Evolutionary conservation across 2,113 vertebrate species (phyloP).

Genomic region (Zootoca vivipara): DNA sequence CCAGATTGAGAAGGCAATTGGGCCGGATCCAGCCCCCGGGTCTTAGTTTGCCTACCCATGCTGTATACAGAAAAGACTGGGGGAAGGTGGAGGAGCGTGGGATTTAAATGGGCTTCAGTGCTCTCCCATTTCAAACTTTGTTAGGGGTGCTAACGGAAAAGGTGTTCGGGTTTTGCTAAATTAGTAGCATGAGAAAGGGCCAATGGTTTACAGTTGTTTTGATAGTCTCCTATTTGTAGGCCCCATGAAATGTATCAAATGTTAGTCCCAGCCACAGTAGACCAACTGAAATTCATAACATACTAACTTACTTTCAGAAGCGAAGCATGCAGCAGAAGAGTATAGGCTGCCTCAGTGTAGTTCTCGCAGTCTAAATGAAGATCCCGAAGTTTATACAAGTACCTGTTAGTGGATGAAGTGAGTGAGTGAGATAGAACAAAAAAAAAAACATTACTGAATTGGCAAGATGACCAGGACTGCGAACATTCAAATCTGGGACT

Average conservation of each 20-base stretch:
- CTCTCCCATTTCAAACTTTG: no score
- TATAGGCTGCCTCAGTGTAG: slow-evolving; percentile 95
- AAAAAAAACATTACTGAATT: background rate
- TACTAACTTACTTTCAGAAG: slow-evolving; percentile 87
- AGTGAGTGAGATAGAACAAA: background rate
- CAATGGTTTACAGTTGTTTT: background rate
- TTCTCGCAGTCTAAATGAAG: slow-evolving; percentile 96
- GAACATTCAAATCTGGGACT: background rate
- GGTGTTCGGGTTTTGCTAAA: no score
- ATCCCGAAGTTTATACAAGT: slow-evolving; percentile 94
- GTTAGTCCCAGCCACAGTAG: no score
- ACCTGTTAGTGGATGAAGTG: slow-evolving; percentile 75
- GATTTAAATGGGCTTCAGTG: background rate
- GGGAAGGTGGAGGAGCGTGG: background rate
- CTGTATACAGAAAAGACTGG: no score
- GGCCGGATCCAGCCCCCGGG: no score
- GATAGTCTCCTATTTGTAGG: background rate
- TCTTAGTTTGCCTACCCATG: no score
- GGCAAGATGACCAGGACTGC: background rate
- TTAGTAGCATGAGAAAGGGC: no score
- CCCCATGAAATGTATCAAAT: no score
- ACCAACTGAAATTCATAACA: background rate
- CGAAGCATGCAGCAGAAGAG: slow-evolving; percentile 92
- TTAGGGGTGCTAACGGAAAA: no score
- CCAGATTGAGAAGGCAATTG: no score